Conservation (phyloP, 2,888 invertebrate species). For the Heliconius sara region DNA sequence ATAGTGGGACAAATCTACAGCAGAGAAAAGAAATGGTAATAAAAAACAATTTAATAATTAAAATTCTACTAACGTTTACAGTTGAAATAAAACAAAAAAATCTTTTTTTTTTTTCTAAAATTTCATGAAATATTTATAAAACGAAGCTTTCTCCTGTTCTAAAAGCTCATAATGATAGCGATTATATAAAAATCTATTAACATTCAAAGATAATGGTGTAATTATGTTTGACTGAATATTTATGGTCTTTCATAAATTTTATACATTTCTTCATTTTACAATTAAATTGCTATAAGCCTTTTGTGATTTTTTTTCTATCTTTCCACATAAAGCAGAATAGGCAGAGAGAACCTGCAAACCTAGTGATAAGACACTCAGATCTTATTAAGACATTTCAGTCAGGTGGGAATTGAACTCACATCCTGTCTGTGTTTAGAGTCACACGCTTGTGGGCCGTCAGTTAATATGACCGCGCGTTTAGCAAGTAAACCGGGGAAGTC, state of each 20-base stretch:
- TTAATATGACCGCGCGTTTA: no score
- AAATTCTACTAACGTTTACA: not conserved
- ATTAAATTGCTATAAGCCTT: no score
- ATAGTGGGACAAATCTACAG: not conserved
- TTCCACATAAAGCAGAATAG: not conserved
- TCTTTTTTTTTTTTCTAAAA: not conserved
- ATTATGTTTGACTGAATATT: not conserved
- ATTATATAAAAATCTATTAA: not conserved
- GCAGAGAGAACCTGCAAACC: no score
- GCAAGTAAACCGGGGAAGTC: no score
- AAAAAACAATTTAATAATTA: not conserved
- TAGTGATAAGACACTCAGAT: no score
- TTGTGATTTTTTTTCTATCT: not conserved
- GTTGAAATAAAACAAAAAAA: not conserved
- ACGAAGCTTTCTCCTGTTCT: not conserved
- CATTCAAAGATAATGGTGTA: not conserved
- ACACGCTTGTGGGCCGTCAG: no score
- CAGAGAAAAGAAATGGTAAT: not conserved
- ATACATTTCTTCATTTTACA: no score
- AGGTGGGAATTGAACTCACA: no score
- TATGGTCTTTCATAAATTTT: not conserved
- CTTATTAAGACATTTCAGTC: no score
- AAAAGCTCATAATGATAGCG: not conserved
- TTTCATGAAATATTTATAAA: not conserved
- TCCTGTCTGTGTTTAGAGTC: no score